A percentile compares a stretch with the other conserved stretches of the same genome.
phyloP scores from a whole-genome alignment of 2,113 vertebrate species.

The Coregonus clupeaformis region DNA sequence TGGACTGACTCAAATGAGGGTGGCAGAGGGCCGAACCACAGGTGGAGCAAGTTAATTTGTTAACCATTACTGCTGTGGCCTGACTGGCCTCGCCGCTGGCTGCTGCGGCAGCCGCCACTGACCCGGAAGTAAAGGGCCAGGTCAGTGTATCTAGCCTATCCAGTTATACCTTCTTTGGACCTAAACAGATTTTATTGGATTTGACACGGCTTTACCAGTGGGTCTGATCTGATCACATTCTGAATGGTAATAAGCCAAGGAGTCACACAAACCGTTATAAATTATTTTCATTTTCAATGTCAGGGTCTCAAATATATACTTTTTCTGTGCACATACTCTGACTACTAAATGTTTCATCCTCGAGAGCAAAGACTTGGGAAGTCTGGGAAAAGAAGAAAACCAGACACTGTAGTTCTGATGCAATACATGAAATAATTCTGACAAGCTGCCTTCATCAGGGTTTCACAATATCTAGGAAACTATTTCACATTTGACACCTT shows the following conservation, averaged over 20 bases:
- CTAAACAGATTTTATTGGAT: conserved; percentile 61
- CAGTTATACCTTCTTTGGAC: conserved; percentile 56
- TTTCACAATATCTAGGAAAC: neutral
- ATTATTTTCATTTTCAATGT: too few relatives aligned
- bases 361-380: too few relatives aligned
- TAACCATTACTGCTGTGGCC: conserved; percentile 60
- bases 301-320: neutral
- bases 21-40: conserved; percentile 68
- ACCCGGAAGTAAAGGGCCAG: conserved; percentile 71
- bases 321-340: neutral
- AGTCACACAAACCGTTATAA: too few relatives aligned
- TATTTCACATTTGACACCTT: neutral
- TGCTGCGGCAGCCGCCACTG: conserved; percentile 40
- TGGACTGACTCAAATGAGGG: conserved; percentile 82
- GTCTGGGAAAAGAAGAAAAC: too few relatives aligned
- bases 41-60: conserved; percentile 77
- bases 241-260: neutral
- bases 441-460: too few relatives aligned
- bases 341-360: too few relatives aligned
- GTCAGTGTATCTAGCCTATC: conserved; percentile 59
- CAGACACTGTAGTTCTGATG: too few relatives aligned
- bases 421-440: too few relatives aligned
- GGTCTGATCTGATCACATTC: neutral
- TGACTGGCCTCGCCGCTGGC: conserved; percentile 46
- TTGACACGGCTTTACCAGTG: conserved; percentile 29